Conservation (phyloP, 2,113 vertebrate species). For the Petaurus breviceps region DNA sequence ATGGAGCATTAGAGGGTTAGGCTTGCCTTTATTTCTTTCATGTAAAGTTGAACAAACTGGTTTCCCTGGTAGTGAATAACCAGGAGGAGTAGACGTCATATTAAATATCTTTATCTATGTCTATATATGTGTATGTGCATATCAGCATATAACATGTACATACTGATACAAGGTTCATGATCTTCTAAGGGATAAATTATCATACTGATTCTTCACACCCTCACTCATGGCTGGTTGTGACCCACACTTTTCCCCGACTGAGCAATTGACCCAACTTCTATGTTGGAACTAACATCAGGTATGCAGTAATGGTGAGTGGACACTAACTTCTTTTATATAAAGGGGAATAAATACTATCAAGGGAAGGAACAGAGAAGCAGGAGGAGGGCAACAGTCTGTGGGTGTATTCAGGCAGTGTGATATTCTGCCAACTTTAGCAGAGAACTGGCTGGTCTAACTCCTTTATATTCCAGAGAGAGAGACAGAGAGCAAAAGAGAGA, state of each 20-base stretch:
- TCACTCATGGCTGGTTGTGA: neutral
- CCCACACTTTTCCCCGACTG: neutral
- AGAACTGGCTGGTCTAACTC: neutral
- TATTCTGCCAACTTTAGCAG: neutral
- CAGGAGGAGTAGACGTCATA: neutral
- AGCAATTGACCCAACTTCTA: neutral
- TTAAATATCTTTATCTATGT: neutral
- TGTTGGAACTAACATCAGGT: neutral
- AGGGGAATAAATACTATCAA: neutral
- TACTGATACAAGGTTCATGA: neutral
- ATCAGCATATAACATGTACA: neutral
- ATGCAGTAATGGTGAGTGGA: neutral
- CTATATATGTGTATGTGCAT: neutral
- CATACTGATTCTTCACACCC: neutral
- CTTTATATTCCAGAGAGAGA: neutral
- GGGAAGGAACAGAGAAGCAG: neutral
- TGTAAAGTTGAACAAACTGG: neutral
- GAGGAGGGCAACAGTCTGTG: neutral
- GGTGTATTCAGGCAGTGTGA: neutral
- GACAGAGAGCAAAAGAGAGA: too few relatives aligned
- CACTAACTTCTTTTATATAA: neutral
- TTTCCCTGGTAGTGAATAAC: neutral
- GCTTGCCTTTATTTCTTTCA: neutral
- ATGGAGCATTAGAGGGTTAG: neutral
- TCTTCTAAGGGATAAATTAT: neutral